phyloP scores from a whole-genome alignment of 2,113 vertebrate genomes.

The Xiphophorus hellerii region DNA sequence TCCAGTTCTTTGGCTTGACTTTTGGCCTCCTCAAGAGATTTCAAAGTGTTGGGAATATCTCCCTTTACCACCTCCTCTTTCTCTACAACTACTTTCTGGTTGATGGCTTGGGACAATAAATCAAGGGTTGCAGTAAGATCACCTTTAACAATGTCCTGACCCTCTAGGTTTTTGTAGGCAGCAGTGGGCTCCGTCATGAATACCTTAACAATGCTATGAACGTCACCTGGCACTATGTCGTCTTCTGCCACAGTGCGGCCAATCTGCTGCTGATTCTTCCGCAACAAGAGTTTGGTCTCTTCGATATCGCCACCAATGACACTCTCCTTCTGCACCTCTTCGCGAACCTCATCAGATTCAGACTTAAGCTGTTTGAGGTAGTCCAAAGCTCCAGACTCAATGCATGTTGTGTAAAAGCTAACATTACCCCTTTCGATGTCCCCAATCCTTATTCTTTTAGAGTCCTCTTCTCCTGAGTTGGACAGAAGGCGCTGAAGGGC shows the following conservation, averaged over 20 bases:
- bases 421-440: constrained; percentile 90
- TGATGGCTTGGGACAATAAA: constrained; percentile 85
- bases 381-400: constrained; percentile 91
- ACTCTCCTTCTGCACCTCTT: constrained; percentile 73
- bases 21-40: constrained; percentile 85
- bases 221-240: constrained; percentile 89
- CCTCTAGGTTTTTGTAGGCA: constrained; percentile 75
- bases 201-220: constrained; percentile 82
- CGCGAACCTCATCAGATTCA: constrained; percentile 67
- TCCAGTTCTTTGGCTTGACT: constrained; percentile 80
- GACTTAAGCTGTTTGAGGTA: constrained; percentile 87
- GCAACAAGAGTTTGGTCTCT: constrained; percentile 84
- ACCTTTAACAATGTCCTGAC: constrained; percentile 85
- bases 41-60: constrained; percentile 80
- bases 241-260: constrained; percentile 84
- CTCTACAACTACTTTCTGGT: constrained; percentile 81
- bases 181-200: constrained; percentile 84
- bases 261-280: constrained; percentile 80
- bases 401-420: constrained; percentile 92
- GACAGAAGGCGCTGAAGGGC: constrained; percentile 85
- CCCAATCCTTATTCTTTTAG: constrained; percentile 79
- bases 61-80: constrained; percentile 88
- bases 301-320: constrained; percentile 87
- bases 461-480: constrained; percentile 74
- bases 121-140: constrained; percentile 85